phyloP scores from a whole-genome alignment of 2,888 invertebrate species.

The Cantharis nigra region DNA sequence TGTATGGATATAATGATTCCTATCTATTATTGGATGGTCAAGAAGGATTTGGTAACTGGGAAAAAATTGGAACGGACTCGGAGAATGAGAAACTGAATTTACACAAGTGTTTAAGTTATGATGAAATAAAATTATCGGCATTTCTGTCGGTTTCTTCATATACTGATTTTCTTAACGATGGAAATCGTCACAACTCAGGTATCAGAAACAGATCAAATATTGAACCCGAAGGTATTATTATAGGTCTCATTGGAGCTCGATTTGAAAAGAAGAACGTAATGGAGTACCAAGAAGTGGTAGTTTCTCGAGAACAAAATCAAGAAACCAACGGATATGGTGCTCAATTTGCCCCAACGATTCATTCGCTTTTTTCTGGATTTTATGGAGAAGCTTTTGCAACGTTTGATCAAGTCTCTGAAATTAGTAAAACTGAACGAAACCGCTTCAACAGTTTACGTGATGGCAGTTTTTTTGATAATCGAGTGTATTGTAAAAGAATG shows the following conservation, averaged over 20 bases:
- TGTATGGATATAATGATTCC: constrained; percentile 51
- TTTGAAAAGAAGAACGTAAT: constrained; percentile 60
- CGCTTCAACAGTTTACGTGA: constrained; percentile 31
- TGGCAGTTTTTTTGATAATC: constrained; percentile 38
- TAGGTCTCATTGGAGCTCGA: constrained; percentile 61
- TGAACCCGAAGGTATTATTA: constrained; percentile 55
- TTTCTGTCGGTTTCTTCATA: constrained; percentile 64
- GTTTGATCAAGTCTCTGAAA: constrained; percentile 7
- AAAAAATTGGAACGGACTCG: constrained; percentile 61
- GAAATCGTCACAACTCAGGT: constrained; percentile 60
- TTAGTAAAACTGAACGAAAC: not conserved
- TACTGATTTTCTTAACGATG: constrained; percentile 66
- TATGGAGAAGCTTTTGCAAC: constrained; percentile 37
- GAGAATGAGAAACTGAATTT: constrained; percentile 61
- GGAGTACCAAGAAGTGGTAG: constrained; percentile 67
- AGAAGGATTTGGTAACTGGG: constrained; percentile 61
- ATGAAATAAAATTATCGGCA: constrained; percentile 66
- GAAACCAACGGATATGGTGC: constrained; percentile 58
- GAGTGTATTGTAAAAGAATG: constrained; percentile 58
- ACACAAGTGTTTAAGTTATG: constrained; percentile 65
- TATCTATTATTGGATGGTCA: constrained; percentile 60
- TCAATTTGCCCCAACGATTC: constrained; percentile 52
- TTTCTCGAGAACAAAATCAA: constrained; percentile 60
- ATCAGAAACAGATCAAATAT: constrained; percentile 54
- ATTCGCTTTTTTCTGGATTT: constrained; percentile 43